Percentiles rank a stretch among this genome's conserved stretches.
Evolutionary conservation across 2,888 invertebrate species (phyloP).

Genomic region (Chrysolina oricalcia): DNA sequence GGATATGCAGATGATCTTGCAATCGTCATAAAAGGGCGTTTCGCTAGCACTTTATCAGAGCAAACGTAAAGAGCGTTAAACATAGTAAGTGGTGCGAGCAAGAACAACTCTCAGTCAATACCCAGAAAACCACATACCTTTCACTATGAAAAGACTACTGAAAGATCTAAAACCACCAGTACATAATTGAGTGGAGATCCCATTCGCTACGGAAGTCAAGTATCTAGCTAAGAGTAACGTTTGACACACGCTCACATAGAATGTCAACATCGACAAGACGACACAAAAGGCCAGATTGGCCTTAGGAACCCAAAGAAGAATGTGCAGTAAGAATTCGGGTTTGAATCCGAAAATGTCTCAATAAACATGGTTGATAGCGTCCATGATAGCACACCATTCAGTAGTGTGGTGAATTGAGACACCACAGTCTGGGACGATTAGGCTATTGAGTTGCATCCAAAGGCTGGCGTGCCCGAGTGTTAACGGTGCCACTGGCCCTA

Average conservation of each 20-base stretch:
- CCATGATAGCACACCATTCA: neutral
- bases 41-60: too few species aligned
- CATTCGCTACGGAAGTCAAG: neutral
- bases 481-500: neutral
- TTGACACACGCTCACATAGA: conserved; percentile 12
- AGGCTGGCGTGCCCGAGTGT: too few species aligned
- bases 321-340: neutral
- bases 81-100: too few species aligned
- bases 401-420: neutral
- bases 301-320: neutral
- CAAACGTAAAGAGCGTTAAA: too few species aligned
- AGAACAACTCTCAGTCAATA: too few species aligned
- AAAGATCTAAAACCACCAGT: too few species aligned
- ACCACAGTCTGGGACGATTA: too few species aligned
- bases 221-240: neutral
- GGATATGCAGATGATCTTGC: too few species aligned
- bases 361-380: neutral
- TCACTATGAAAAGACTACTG: too few species aligned
- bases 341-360: neutral
- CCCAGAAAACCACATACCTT: too few species aligned
- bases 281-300: neutral
- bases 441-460: too few species aligned
- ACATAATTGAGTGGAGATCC: neutral
- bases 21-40: too few species aligned
- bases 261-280: neutral